These are phyloP conservation scores for Polymixis lichenea DNA, from an alignment of 2,888 invertebrate genomes.

Conservation along the genomic window DNA sequence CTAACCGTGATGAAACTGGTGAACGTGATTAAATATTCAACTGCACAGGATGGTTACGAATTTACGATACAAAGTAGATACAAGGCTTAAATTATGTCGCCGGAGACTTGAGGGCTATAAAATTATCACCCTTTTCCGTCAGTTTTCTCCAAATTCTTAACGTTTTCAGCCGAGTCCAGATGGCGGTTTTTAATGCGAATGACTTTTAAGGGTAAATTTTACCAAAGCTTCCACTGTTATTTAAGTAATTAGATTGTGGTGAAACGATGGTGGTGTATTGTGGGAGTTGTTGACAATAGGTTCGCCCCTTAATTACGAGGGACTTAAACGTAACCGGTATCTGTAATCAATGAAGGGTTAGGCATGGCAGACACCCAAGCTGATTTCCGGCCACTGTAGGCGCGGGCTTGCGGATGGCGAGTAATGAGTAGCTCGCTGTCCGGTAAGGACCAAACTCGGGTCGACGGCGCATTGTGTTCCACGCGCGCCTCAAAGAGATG, in stretches of 20 bases:
- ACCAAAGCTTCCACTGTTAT: background rate
- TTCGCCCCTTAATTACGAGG: background rate
- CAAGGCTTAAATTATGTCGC: conserved; percentile 26
- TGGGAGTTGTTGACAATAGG: too few relatives aligned
- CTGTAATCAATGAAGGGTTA: too few relatives aligned
- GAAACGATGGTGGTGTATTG: too few relatives aligned
- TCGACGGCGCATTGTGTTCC: too few relatives aligned
- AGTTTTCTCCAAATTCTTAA: background rate
- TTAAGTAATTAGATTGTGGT: background rate
- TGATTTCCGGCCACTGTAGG: too few relatives aligned
- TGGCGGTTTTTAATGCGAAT: background rate
- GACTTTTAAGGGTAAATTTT: background rate
- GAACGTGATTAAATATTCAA: conserved; percentile 58
- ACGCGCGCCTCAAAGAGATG: too few relatives aligned
- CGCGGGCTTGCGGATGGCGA: too few relatives aligned
- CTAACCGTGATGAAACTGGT: conserved; percentile 37
- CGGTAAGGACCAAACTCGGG: too few relatives aligned
- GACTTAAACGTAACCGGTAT: too few relatives aligned
- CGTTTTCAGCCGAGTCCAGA: background rate
- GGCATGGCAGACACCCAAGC: too few relatives aligned
- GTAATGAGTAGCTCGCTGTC: too few relatives aligned
- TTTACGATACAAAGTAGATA: conserved; percentile 24
- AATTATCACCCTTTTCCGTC: conserved; percentile 26
- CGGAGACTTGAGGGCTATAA: conserved; percentile 19
- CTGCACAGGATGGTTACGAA: conserved; percentile 31